Percentiles rank a stretch among this genome's conserved stretches.
Conservation (phyloP, 1,140 invertebrate genomes). For the Triops cancriformis region DNA sequence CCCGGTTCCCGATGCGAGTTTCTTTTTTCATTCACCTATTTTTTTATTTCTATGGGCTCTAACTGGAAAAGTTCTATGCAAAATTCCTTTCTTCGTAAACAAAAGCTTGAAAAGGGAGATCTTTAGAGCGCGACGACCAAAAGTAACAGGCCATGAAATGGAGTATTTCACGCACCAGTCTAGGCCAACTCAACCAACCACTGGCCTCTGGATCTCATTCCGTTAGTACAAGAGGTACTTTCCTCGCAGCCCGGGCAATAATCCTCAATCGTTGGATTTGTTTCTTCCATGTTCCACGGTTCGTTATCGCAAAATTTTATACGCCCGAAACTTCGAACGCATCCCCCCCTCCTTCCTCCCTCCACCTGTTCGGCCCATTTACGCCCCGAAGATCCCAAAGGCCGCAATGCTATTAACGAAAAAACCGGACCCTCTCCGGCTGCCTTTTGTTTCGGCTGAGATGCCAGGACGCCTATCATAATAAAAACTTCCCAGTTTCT, state of each 20-base stretch:
- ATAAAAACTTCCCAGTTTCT: neutral
- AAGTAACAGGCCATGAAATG: neutral
- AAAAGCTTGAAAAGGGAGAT: neutral
- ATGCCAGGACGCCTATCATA: neutral
- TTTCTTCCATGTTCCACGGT: neutral
- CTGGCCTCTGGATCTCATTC: neutral
- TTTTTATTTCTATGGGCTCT: neutral
- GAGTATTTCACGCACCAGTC: neutral
- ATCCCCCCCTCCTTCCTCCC: neutral
- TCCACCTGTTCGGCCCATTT: neutral
- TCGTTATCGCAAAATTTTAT: constrained; percentile 5
- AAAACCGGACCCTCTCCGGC: neutral
- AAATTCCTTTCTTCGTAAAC: no score
- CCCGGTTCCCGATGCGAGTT: neutral
- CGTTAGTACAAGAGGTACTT: neutral
- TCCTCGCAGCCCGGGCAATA: neutral
- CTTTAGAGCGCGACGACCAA: neutral
- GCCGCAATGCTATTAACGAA: constrained; percentile 1
- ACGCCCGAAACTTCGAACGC: neutral
- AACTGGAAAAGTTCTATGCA: no score
- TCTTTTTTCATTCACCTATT: neutral
- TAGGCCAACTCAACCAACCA: neutral
- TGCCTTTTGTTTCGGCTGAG: neutral
- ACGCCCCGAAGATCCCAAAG: neutral
- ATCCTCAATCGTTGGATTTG: neutral